phyloP scores from a whole-genome alignment of 2,797 vertebrate species.

The Microctenopoma lineatum region DNA sequence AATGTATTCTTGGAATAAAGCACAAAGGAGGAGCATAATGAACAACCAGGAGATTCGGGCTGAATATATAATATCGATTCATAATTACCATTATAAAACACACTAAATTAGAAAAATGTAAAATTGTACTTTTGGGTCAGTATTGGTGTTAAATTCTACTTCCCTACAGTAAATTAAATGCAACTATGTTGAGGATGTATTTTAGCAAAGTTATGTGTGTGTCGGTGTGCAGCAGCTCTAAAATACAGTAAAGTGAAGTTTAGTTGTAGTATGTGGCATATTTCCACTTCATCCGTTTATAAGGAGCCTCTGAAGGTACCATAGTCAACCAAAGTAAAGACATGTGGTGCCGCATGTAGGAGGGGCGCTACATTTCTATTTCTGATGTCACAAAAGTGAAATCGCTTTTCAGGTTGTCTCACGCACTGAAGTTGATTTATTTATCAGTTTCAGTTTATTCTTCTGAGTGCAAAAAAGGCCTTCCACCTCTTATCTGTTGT shows the following conservation, averaged over 20 bases:
- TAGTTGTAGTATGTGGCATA: neutral
- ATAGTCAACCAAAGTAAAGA: constrained; percentile 23
- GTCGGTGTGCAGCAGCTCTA: neutral
- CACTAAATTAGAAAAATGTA: constrained; percentile 55
- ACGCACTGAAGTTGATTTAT: constrained; percentile 57
- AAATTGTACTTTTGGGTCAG: constrained; percentile 58
- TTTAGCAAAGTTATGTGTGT: neutral
- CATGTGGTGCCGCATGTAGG: neutral
- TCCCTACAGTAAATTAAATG: neutral
- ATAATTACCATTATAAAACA: constrained; percentile 72
- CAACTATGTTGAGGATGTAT: neutral
- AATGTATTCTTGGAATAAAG: constrained; percentile 70
- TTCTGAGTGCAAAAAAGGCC: constrained; percentile 46
- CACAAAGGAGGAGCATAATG: constrained; percentile 54
- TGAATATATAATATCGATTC: constrained; percentile 65
- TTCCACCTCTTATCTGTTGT: constrained; percentile 56
- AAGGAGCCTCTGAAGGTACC: constrained; percentile 27
- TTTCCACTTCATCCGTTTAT: constrained; percentile 24
- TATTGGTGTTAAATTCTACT: constrained; percentile 32
- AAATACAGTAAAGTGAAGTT: constrained; percentile 1
- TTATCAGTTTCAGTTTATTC: constrained; percentile 63
- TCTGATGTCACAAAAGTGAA: constrained; percentile 7
- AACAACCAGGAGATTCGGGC: constrained; percentile 57
- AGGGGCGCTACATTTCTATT: constrained; percentile 26
- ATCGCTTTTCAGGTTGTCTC: constrained; percentile 41